Base-by-base conservation (phyloP, 1,140 invertebrate species). In the Acromyrmex charruanus region DNA sequence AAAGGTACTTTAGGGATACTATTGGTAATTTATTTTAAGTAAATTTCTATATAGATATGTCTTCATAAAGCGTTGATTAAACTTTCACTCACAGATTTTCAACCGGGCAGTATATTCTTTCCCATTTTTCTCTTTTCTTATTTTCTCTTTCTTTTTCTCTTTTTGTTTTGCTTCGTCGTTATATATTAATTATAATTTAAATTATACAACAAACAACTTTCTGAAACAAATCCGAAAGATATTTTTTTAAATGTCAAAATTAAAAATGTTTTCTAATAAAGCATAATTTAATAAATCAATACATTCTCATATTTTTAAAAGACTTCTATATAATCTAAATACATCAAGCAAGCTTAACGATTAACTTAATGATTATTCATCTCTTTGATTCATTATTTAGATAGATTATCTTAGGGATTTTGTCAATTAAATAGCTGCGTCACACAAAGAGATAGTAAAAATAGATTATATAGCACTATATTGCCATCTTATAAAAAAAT, bases 311-410 rank as follows among this genome's bases (percentile, higher is more conserved):
- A 7, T 4, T 39, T 68, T 39, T 72, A 44, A n/a, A 28, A 35
- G 16, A n/a, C 14, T 18, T 66, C 55, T 55, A 44, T 53, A 39
- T 55, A 49, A 16, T 55, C 7, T 25, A 69, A 80, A 25, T 69
- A 18, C 2, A 68, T 80, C 35, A 55, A 69, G 16, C 31, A 55
- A 55, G 14, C 14, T 53, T 80, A 80, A 68, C 6, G 0, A 12
- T 3, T 69, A 80, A 68, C 12, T 55, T 80, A 80, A 44, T 68
- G 21, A 69, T 69, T 55, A 80, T 39, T 80, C 12, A 4, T 39
- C 9, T 80, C 49, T 69, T 80, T 80, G 77, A 80, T 55, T 80
- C 28, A 68, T 65, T 79, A 68, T 55, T 80, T 55, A 80, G 14
- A 9, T n/a, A 18, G 18, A 1, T 39, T 14, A 21, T 14, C 16